Evolutionary conservation across 2,113 vertebrate species (phyloP).

Genomic region (Toxostoma redivivum): DNA sequence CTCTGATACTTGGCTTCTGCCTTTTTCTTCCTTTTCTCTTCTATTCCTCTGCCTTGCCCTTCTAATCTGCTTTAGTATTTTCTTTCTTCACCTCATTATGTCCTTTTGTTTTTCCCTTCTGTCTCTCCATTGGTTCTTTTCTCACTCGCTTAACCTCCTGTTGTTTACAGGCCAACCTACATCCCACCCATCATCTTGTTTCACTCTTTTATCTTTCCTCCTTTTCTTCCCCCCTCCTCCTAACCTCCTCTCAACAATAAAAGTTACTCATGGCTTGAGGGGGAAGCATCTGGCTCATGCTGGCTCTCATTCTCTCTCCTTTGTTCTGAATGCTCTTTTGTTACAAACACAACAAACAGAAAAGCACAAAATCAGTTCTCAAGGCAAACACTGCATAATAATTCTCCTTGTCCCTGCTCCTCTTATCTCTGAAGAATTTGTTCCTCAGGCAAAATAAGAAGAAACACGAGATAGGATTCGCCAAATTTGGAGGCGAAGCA

Average conservation of each 20-base stretch:
- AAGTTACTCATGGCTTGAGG: conserved; percentile 20
- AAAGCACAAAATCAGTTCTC: conserved; percentile 34
- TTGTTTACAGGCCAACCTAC: neutral
- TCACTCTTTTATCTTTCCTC: conserved; percentile 28
- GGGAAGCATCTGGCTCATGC: conserved; percentile 22
- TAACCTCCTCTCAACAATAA: conserved; percentile 16
- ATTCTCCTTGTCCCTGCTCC: neutral
- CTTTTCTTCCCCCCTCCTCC: neutral
- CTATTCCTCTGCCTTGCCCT: neutral
- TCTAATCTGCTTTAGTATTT: neutral
- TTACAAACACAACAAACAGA: conserved; percentile 44
- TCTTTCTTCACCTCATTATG: neutral
- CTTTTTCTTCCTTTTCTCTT: neutral
- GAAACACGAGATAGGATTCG: neutral
- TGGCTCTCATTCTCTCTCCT: neutral
- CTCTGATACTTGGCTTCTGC: neutral
- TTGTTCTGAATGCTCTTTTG: conserved; percentile 55
- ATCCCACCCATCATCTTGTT: neutral
- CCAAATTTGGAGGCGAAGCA: neutral
- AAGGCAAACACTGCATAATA: conserved; percentile 26
- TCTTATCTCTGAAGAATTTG: conserved; percentile 60
- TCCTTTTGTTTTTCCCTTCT: neutral
- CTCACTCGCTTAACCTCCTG: neutral
- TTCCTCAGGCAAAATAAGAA: conserved; percentile 30
- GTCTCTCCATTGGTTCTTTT: neutral